Conservation (phyloP, 2,113 vertebrate genomes). For the Gila orcuttii region DNA sequence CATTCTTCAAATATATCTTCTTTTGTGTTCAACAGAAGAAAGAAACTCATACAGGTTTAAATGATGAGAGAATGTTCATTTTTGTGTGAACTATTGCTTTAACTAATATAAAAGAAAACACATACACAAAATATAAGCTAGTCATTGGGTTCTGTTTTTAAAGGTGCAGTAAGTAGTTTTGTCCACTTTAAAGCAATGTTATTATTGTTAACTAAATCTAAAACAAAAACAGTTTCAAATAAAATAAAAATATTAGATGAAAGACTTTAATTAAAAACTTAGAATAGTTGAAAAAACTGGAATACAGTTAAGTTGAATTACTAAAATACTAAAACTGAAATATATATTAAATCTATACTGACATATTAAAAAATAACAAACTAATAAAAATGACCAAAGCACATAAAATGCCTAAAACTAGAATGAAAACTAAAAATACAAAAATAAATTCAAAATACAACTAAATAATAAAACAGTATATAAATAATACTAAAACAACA, state of each 20-base stretch:
- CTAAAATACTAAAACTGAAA: not conserved
- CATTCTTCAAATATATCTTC: too few species aligned
- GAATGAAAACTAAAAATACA: not conserved
- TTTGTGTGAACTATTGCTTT: not conserved
- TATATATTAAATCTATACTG: not conserved
- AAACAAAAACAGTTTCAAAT: not conserved
- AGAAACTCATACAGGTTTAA: too few species aligned
- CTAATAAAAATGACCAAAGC: not conserved
- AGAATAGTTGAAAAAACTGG: not conserved
- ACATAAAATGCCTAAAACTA: not conserved
- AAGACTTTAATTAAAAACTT: not conserved
- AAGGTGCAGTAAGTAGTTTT: not conserved
- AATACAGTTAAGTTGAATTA: not conserved
- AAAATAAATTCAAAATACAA: not conserved
- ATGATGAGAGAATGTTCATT: too few species aligned
- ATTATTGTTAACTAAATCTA: not conserved
- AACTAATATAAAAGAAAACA: not conserved
- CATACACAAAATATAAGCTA: not conserved
- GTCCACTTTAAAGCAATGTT: not conserved
- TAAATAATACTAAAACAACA: not conserved
- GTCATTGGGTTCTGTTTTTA: not conserved
- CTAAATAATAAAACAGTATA: not conserved
- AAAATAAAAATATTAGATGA: not conserved
- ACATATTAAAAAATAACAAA: not conserved
- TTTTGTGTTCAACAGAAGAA: too few species aligned